These are phyloP conservation scores for Nothoprocta perdicaria DNA, from an alignment of 2,113 vertebrate species.

Conservation along the genomic window DNA sequence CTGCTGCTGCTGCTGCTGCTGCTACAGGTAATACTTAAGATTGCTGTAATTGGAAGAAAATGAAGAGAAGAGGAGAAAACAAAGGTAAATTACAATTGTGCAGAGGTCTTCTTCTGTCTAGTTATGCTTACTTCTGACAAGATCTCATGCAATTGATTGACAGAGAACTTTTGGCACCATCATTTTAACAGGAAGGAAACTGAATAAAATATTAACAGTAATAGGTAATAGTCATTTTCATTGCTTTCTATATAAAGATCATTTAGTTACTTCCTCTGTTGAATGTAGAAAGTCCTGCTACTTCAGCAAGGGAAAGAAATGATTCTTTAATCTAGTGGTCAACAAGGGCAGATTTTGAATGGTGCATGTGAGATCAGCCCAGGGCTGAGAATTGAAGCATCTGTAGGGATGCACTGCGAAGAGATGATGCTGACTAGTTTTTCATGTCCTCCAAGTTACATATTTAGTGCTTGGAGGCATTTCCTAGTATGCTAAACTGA, in stretches of 20 bases:
- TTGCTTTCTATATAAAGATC: background rate
- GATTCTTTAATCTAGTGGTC: background rate
- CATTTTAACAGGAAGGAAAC: background rate
- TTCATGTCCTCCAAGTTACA: fast-evolving
- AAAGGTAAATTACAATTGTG: background rate
- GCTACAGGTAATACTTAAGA: background rate
- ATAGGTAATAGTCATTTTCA: background rate
- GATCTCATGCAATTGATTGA: background rate
- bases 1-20: background rate
- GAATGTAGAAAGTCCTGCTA: background rate
- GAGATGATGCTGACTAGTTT: background rate
- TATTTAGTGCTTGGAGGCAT: background rate
- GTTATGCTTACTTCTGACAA: background rate
- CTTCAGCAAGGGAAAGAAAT: background rate
- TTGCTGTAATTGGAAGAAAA: background rate
- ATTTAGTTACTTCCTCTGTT: background rate
- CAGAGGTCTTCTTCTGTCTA: background rate
- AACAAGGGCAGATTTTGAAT: background rate
- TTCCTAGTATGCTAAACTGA: fast-evolving
- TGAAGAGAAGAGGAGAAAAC: fast-evolving
- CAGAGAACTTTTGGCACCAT: background rate
- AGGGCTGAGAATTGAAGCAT: background rate
- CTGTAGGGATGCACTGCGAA: background rate
- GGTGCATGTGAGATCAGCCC: background rate
- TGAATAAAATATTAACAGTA: background rate